Base-by-base conservation (phyloP, 2,797 vertebrate genomes). In the Acanthis flammea region DNA sequence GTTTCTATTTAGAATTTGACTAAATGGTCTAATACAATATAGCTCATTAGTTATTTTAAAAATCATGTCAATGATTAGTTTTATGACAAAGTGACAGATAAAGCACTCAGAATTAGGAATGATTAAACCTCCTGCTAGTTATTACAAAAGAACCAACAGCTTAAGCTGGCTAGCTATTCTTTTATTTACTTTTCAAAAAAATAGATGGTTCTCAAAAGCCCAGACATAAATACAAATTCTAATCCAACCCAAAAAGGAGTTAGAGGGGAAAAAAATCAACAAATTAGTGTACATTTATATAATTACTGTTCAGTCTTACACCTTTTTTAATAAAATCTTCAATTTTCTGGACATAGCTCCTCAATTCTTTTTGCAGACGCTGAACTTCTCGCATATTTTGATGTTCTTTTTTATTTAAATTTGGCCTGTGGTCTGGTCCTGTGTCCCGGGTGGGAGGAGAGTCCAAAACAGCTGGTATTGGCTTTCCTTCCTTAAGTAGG, bases 291-390 rank as follows among this genome's bases (percentile, higher is more conserved):
- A 35, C 7, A 33, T 39, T 45, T 71, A 72, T 22, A n/a, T 18
- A 62, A 73, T 42, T 41, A 31, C 7, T 71, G 30, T 65, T 90
- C 33, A 60, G 39, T 57, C 73, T 67, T 94, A 97, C 96, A 99
- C 99, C 99, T 98, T 97, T 98, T 82, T 97, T 98, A 42, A 98
- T 96, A 30, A 99, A 96, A 50, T 98, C 98, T 92, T 99, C 98
- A 28, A 99, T 98, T 97, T 98, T 99, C 94, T 97, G 98, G 86
- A 99, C 97, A 89, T 98, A 99, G 37, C 84, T 97, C 78, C 97
- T 98, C 88, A 99, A 93, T 93, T 99, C 98, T 93, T 97, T 98
- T 79, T 98, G 99, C 78, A 99, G 97, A 58, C 97, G 98, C 63
- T 33, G 94, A 57, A 99, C 98, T 94, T 99, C 99, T 19, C 94